Evolutionary conservation across 2,888 invertebrate species (phyloP), one percentile per base, ranked within the genome.

Genomic region (Leucophenga maculata): DNA sequence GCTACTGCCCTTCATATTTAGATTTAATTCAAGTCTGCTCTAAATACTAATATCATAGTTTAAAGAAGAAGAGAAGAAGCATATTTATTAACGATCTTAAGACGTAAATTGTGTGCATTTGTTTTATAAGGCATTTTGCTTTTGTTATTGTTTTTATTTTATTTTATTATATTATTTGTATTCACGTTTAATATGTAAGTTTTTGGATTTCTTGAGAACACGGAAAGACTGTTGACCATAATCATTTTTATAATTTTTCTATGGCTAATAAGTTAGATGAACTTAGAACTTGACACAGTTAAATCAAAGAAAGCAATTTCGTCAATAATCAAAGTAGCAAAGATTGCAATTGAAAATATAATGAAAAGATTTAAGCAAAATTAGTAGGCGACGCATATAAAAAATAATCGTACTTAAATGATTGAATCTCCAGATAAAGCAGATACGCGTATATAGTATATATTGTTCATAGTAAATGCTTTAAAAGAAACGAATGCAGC

Each of bases 201-300:
- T 75, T 77, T 77, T 72, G 72, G 48, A 20, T 70, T 52, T 72
- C 76, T 77, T 77, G 72, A 75, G 80, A 87, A 87, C 86, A 86
- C 77, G 82, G 86, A 78, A 86, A 87, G 87, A 87, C 87, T 87
- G 87, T 86, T 87, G 85, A 80, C 84, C 83, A 83, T 82, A 78
- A 83, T 78, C 77, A 80, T 77, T 80, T 78, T 80, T 73, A 39
- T 39, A 39, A 8, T 39, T 39, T 26, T 39, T 39, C 39, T 39
- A 39, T 39, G 39, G 11, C 39, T 11, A 39, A 39, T 39, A 39
- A 39, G 39, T 39, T 39, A 39, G 39, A 39, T 39, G 39, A 39
- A 39, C 39, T 39, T 39, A 39, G 39, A 39, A n/a, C n/a, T 39
- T 39, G 39, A 39, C 39, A 39, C 9, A 39, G 11, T 39, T 39